Conservation (phyloP, 2,797 vertebrate species). For the Aselliscus stoliczkanus region DNA sequence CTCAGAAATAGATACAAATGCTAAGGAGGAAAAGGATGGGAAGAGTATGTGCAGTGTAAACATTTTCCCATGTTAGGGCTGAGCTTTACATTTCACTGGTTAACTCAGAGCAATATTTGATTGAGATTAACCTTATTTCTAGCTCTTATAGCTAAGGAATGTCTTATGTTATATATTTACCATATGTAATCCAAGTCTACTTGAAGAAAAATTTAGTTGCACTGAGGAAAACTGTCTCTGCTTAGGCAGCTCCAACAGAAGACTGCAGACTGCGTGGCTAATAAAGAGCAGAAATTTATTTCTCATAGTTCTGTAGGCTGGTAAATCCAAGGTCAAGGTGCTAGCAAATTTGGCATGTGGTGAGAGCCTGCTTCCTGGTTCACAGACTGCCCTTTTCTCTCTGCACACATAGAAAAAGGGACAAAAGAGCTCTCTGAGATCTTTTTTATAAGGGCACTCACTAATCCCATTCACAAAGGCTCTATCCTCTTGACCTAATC, state of each 20-base stretch:
- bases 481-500: background rate
- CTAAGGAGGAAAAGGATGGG: background rate
- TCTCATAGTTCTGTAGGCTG: background rate
- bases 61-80: background rate
- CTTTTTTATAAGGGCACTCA: background rate
- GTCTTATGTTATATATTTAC: background rate
- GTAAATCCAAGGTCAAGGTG: background rate
- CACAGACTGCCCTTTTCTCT: background rate
- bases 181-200: background rate
- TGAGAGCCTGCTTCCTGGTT: background rate
- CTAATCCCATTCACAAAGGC: background rate
- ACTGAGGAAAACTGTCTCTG: background rate
- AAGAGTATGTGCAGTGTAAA: background rate
- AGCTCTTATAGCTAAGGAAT: background rate
- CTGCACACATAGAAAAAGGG: no score
- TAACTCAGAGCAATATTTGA: background rate
- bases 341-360: background rate
- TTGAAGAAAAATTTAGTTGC: background rate
- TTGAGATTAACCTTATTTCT: background rate
- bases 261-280: background rate
- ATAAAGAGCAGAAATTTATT: background rate
- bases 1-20: background rate
- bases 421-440: background rate
- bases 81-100: background rate
- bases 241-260: background rate